Evolutionary conservation across 2,113 vertebrate species (phyloP), one percentile per base, ranked within the genome.

Genomic region (Ictalurus furcatus): DNA sequence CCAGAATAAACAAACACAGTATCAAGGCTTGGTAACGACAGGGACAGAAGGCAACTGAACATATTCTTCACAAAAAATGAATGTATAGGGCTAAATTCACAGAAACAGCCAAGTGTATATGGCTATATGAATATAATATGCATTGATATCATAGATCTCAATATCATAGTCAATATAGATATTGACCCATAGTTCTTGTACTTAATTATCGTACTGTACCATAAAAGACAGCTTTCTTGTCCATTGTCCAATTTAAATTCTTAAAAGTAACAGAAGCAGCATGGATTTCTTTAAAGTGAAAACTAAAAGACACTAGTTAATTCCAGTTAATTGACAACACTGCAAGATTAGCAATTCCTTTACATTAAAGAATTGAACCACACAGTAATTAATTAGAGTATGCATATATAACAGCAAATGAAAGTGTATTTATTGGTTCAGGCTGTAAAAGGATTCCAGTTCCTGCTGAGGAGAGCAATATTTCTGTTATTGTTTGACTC

Each of bases 391-490:
- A 88, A 87, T 87, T 87, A 84, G 80, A 84, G 67, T 48, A 74
- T 84, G 81, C 81, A 84, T 54, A 58, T 56, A 80, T 80, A 82
- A 88, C 21, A 74, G 67, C 65, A 73, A 83, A 65, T 61, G 67
- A 88, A 88, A 59, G 30, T 74, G 65, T 74, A 84, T 84, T 63
- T 84, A 88, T 88, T 88, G 81, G 34, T 28, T 48, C 67, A 30
- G 81, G 80, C 80, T 58, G 52, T 83, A 74, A 88, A 88, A 83
- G 34, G n/a, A 40, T 74, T 58, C 23, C 65, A 30, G 52, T 25
- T 88, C 71, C 54, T 88, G 87, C 87, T 84, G 81, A 84, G 67
- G 1, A 84, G 37, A 88, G 87, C 87, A 84, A 84, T 88, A 88
- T 88, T 88, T 84, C 67, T 74, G 80, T 58, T 88, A 59, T 88